Evolutionary conservation across 2,113 vertebrate species (phyloP), one percentile per base, ranked within the genome.

Genomic region (Sakesphorus luctuosus): DNA sequence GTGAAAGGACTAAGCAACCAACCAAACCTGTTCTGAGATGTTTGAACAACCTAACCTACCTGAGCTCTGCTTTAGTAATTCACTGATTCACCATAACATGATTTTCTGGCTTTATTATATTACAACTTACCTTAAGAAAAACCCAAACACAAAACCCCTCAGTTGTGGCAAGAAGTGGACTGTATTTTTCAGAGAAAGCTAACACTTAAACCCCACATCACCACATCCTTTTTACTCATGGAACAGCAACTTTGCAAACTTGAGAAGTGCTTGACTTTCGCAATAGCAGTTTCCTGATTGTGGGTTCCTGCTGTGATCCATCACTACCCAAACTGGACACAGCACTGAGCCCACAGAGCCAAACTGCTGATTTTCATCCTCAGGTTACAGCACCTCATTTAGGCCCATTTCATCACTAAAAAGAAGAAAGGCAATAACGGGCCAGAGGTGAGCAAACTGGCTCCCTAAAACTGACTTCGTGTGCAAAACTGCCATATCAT

Each of bases 401-500:
- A 35, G 56, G 40, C 68, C 49, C 68, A 29, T 19, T 75, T 43
- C n/a, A 83, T 46, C 49, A 52, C 11, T 9, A 38, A 20, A 61
- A 81, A 59, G 10, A 74, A 67, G 23, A 68, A 75, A 90, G 68
- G 79, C 65, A 47, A 69, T 18, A 65, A 74, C 3, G n/a, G 77
- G 62, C 69, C 62, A 25, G 44, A 89, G 53, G 69, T 67, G 82
- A 83, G 65, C 25, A 50, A 75, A 69, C 10, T n/a, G 55, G 16
- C 35, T 90, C 65, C 47, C 75, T 63, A 84, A 19, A 93, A 74
- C 56, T 69, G 68, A 67, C 20, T 68, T 49, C 72, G 50, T 90
- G 93, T 95, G 93, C 95, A 95, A 96, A 95, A 84, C 50, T 76
- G 80, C 84, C 25, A 0, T 62, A 94, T 50, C 21, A 35, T 58